Evolutionary conservation across 2,113 vertebrate species (phyloP).

Genomic region (Eulemur rufifrons): DNA sequence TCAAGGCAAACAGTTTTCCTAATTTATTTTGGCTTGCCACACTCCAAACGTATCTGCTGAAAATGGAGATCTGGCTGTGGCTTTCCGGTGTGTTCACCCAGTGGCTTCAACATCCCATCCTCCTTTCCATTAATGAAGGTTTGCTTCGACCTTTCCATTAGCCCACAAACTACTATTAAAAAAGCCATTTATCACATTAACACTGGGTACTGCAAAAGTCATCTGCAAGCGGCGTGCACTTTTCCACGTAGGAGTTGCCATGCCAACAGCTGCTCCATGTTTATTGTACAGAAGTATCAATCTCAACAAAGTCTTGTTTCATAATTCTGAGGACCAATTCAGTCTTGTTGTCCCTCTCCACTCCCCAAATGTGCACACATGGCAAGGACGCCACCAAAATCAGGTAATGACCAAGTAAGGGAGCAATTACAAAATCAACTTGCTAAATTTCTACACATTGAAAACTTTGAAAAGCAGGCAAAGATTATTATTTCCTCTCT

Average conservation of each 20-base stretch:
- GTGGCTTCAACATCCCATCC: constrained; percentile 54
- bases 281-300: constrained; percentile 50
- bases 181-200: constrained; percentile 81
- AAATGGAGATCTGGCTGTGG: not conserved
- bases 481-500: constrained; percentile 46
- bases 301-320: constrained; percentile 70
- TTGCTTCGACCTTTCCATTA: constrained; percentile 77
- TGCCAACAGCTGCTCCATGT: constrained; percentile 68
- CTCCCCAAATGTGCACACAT: not conserved
- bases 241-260: constrained; percentile 76
- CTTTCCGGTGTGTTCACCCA: not conserved
- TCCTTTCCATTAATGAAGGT: constrained; percentile 56
- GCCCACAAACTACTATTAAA: constrained; percentile 80
- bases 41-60: not conserved
- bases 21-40: not conserved
- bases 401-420: not conserved
- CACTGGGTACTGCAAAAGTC: constrained; percentile 74
- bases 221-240: constrained; percentile 62
- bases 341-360: not conserved
- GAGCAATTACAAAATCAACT: not conserved
- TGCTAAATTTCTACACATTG: not conserved
- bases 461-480: not conserved
- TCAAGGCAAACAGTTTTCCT: not conserved
- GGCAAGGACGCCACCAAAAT: constrained; percentile 24
- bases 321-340: constrained; percentile 29